These are phyloP conservation scores for Aradophagus sp. DNA, from an alignment of 1,140 invertebrate species.

Conservation along the genomic window DNA sequence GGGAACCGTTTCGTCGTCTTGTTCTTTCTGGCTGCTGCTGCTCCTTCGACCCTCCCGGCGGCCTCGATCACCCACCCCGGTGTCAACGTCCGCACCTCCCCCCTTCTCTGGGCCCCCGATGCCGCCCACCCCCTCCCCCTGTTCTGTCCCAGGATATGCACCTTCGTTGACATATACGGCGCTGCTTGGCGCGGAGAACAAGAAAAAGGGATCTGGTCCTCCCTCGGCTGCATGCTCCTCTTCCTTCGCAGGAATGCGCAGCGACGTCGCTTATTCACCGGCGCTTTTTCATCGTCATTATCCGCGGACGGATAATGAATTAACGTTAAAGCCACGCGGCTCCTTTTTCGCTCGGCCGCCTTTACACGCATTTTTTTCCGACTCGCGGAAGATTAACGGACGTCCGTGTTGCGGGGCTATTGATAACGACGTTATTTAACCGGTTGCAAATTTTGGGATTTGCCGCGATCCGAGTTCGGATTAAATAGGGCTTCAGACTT, in stretches of 20 bases:
- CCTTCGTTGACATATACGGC: constrained; percentile 32
- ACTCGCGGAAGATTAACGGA: too few relatives aligned
- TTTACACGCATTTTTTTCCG: too few relatives aligned
- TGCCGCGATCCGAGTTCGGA: too few relatives aligned
- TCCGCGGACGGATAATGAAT: constrained; percentile 50
- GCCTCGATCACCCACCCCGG: constrained; percentile 60
- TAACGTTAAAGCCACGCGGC: constrained; percentile 16
- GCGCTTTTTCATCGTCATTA: constrained; percentile 55
- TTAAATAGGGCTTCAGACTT: too few relatives aligned
- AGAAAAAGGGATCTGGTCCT: constrained; percentile 21
- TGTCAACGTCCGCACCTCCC: constrained; percentile 64
- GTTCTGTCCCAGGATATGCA: constrained; percentile 32
- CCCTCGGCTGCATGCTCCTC: constrained; percentile 40
- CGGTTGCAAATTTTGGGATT: too few relatives aligned
- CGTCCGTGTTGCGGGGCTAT: too few relatives aligned
- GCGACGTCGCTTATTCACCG: constrained; percentile 62
- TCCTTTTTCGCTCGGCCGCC: background rate
- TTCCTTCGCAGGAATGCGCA: constrained; percentile 62
- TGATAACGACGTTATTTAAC: too few relatives aligned
- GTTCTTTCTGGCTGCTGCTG: constrained; percentile 46
- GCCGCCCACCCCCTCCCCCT: constrained; percentile 37
- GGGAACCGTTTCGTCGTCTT: constrained; percentile 12
- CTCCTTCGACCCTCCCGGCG: constrained; percentile 28
- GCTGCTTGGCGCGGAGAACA: constrained; percentile 5
- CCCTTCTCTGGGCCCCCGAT: too few relatives aligned